Evolutionary conservation across 2,888 invertebrate genomes (phyloP).

Genomic region (Pandemis corylana): DNA sequence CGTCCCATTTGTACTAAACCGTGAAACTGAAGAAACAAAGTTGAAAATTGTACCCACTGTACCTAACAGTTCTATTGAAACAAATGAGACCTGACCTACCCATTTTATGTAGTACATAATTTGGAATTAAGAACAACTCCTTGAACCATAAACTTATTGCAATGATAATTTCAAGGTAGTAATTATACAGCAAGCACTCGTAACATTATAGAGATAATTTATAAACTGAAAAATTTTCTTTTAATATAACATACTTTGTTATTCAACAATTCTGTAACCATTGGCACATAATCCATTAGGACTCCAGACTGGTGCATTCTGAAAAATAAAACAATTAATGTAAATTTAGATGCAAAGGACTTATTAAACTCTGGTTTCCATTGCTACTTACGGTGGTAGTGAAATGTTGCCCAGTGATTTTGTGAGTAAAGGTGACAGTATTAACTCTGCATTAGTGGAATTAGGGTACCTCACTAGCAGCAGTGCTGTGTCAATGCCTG

Average conservation of each 20-base stretch:
- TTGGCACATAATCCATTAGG: constrained; percentile 85
- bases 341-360: neutral
- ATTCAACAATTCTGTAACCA: constrained; percentile 81
- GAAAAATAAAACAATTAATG: constrained; percentile 46
- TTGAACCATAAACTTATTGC: too few species aligned
- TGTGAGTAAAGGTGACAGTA: constrained; percentile 76
- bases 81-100: too few species aligned
- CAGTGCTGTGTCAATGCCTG: constrained; percentile 81
- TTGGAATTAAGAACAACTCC: too few species aligned
- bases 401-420: constrained; percentile 76
- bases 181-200: too few species aligned
- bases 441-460: constrained; percentile 78
- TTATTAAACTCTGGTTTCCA: neutral
- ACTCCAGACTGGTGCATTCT: constrained; percentile 82
- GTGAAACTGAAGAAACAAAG: too few species aligned
- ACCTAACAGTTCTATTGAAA: too few species aligned
- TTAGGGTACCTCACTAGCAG: constrained; percentile 85
- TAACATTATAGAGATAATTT: too few species aligned
- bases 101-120: too few species aligned
- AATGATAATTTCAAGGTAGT: too few species aligned
- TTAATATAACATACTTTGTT: constrained; percentile 61
- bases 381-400: constrained; percentile 72
- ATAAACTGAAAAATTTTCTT: neutral
- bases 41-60: too few species aligned
- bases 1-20: too few species aligned